Conservation (phyloP, 2,797 vertebrate species). For the Uromys caudimaculatus region DNA sequence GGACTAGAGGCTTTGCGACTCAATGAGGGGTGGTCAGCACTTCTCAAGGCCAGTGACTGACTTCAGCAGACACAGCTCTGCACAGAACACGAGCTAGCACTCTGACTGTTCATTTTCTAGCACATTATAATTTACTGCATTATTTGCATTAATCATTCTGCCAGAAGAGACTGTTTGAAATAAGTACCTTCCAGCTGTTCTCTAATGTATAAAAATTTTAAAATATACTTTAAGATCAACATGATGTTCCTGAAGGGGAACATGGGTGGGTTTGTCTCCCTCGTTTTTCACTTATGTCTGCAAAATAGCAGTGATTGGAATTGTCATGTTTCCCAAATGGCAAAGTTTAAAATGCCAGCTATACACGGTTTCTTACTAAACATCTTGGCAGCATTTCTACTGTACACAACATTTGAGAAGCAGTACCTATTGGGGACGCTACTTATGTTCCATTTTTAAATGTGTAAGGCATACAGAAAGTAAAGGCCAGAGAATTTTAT, state of each 20-base stretch:
- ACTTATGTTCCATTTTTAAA: constrained; percentile 30
- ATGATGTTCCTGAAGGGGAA: constrained; percentile 11
- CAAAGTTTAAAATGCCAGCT: constrained; percentile 33
- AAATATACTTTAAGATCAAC: constrained; percentile 28
- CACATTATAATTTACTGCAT: constrained; percentile 59
- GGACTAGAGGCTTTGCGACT: neutral
- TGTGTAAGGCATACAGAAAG: constrained; percentile 8
- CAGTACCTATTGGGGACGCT: neutral
- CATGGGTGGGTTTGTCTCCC: neutral
- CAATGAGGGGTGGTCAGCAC: neutral
- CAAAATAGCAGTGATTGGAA: constrained; percentile 53
- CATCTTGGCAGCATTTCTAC: neutral
- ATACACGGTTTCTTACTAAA: constrained; percentile 18
- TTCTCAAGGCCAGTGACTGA: neutral
- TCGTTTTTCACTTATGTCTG: constrained; percentile 12
- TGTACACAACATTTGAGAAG: constrained; percentile 9
- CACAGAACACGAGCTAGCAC: constrained; percentile 33
- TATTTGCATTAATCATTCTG: constrained; percentile 67
- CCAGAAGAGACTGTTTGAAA: constrained; percentile 75
- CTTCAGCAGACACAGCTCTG: neutral
- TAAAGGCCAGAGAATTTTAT: neutral
- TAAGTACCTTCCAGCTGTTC: constrained; percentile 61
- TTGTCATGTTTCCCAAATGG: constrained; percentile 65
- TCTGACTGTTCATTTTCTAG: neutral
- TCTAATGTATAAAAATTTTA: constrained; percentile 37